These are phyloP conservation scores for Aldabrachelys gigantea DNA, from an alignment of 2,113 vertebrate genomes.

Conservation along the genomic window DNA sequence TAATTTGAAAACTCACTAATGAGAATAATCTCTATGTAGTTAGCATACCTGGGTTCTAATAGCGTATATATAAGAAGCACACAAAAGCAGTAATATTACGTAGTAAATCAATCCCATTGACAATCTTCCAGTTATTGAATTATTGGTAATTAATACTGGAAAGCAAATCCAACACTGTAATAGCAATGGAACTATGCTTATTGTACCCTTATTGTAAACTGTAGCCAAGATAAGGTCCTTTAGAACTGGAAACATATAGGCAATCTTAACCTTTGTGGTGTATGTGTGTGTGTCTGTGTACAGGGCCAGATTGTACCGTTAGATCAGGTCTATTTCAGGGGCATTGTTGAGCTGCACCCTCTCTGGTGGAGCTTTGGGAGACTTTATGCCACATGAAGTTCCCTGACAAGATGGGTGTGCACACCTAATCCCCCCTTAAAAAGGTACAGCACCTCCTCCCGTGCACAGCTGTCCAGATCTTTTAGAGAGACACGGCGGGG, in stretches of 20 bases:
- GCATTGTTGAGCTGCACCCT: neutral
- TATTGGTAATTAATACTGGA: no score
- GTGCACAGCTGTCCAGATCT: neutral
- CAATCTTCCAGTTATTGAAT: no score
- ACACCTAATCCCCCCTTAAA: neutral
- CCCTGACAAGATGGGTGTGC: no score
- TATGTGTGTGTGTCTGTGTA: neutral
- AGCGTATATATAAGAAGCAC: no score
- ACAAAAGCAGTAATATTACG: no score
- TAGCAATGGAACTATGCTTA: neutral
- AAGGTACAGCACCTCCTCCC: neutral
- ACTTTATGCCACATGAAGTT: neutral
- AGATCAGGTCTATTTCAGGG: neutral
- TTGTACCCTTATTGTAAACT: neutral
- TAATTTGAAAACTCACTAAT: no score
- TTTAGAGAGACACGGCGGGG: neutral
- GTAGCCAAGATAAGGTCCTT: neutral
- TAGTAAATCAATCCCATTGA: no score
- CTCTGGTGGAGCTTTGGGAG: neutral
- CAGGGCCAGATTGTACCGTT: neutral
- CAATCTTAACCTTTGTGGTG: neutral
- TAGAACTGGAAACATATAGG: neutral
- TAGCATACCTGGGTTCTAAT: no score
- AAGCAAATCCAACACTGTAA: neutral
- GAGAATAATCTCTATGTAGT: no score